Evolutionary conservation across 1,140 invertebrate genomes (phyloP).

Genomic region (Cydia pomonella): DNA sequence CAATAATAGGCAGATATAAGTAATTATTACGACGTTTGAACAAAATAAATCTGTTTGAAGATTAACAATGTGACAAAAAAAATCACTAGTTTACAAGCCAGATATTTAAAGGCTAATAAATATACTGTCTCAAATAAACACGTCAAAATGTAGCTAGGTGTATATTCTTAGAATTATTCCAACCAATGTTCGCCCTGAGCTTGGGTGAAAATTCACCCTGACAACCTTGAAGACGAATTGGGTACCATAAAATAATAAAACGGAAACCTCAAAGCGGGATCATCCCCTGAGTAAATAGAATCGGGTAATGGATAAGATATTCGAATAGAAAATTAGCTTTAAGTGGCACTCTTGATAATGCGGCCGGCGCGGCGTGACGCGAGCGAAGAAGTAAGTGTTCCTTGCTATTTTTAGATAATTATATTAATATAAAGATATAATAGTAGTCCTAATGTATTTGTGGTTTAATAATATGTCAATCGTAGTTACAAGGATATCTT

Average conservation of each 20-base stretch:
- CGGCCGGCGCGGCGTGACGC: neutral
- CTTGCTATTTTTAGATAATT: neutral
- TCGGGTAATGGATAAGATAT: slow-evolving; percentile 32
- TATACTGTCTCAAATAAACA: no score
- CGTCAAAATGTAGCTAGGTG: neutral
- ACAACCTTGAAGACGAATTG: slow-evolving; percentile 28
- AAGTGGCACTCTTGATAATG: slow-evolving; percentile 14
- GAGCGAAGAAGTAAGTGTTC: neutral
- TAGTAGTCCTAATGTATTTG: neutral
- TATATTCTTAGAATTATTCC: neutral
- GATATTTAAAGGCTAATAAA: no score
- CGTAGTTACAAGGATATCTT: no score
- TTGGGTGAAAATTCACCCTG: neutral
- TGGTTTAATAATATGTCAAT: no score
- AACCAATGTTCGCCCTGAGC: neutral
- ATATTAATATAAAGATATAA: neutral
- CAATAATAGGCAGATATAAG: no score
- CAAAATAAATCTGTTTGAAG: no score
- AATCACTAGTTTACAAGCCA: no score
- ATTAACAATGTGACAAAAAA: no score
- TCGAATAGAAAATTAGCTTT: slow-evolving; percentile 30
- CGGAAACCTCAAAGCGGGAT: slow-evolving; percentile 34
- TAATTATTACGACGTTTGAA: no score
- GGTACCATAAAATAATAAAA: slow-evolving; percentile 38
- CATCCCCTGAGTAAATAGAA: slow-evolving; percentile 28